Evolutionary conservation across 2,113 vertebrate species (phyloP).

Genomic region (Dicentrarchus labrax): DNA sequence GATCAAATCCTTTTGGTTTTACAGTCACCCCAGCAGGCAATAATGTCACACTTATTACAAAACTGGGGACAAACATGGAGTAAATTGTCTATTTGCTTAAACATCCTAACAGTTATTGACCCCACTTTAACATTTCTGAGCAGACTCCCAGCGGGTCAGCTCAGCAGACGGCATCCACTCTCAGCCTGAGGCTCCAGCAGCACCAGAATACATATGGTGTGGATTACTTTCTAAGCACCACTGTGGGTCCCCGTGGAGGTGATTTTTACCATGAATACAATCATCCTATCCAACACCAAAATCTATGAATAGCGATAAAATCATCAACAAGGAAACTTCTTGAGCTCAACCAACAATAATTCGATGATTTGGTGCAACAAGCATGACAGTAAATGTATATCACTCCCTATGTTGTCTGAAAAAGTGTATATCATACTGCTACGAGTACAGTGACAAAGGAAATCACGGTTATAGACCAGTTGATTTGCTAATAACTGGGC

Average conservation of each 20-base stretch:
- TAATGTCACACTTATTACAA: slow-evolving; percentile 6
- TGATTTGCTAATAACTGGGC: not conserved
- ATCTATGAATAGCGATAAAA: slow-evolving; percentile 1
- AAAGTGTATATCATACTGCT: not conserved
- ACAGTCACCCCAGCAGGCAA: not conserved
- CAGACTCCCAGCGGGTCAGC: slow-evolving; percentile 34
- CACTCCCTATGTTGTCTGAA: not conserved
- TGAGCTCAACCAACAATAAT: not conserved
- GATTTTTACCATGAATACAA: slow-evolving; percentile 20
- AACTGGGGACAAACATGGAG: slow-evolving; percentile 22
- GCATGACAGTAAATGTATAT: not conserved
- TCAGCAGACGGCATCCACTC: slow-evolving; percentile 33
- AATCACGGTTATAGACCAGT: not conserved
- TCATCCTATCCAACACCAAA: slow-evolving; percentile 18
- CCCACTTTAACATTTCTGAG: slow-evolving; percentile 42
- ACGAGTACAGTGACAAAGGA: not conserved
- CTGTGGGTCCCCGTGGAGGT: slow-evolving; percentile 6
- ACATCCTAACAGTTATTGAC: slow-evolving; percentile 40
- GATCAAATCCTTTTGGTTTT: slow-evolving; percentile 7
- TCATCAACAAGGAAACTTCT: slow-evolving; percentile 6
- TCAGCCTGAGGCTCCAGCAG: slow-evolving; percentile 44
- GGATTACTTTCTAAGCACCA: slow-evolving; percentile 63
- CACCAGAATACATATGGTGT: slow-evolving; percentile 66
- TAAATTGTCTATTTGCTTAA: slow-evolving; percentile 23
- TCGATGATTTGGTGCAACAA: not conserved